phyloP scores from a whole-genome alignment of 92 coral and sea anemone genomes.

The Virgularia gustaviana region DNA sequence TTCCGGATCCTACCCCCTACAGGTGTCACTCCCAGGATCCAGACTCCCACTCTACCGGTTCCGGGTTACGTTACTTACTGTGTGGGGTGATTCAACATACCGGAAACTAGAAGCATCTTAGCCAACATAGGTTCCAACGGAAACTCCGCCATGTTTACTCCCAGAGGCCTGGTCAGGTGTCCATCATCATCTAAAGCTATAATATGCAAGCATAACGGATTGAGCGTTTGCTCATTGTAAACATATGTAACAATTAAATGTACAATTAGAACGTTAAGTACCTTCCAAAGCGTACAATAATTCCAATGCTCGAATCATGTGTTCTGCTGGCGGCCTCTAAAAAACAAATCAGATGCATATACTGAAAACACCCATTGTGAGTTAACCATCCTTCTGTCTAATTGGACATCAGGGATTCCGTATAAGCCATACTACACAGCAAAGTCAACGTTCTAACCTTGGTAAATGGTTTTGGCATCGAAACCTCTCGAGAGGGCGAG shows the following conservation, averaged over 20 bases:
- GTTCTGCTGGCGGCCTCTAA: constrained; percentile 94
- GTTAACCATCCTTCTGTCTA: no score
- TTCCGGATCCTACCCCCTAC: no score
- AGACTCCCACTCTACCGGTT: no score
- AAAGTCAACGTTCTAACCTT: no score
- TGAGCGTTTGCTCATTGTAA: no score
- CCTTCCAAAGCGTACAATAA: constrained; percentile 84
- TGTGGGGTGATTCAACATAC: constrained; percentile 10
- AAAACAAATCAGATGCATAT: no score
- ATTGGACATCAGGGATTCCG: no score
- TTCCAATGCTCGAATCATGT: constrained; percentile 90
- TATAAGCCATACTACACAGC: no score
- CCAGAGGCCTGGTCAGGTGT: constrained; percentile 71
- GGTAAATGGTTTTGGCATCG: neutral
- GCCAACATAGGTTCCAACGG: constrained; percentile 97
- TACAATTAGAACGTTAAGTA: constrained; percentile 3
- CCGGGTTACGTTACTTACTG: no score
- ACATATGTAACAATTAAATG: no score
- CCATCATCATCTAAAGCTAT: constrained; percentile 86
- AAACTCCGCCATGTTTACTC: constrained; percentile 93
- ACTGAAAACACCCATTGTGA: no score
- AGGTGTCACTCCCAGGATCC: no score
- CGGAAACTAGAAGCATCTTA: constrained; percentile 88
- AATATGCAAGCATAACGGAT: neutral
- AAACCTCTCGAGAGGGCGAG: neutral